Evolutionary conservation across 2,113 vertebrate genomes (phyloP), one percentile per base, ranked within the genome.

Genomic region (Scatophagus argus): DNA sequence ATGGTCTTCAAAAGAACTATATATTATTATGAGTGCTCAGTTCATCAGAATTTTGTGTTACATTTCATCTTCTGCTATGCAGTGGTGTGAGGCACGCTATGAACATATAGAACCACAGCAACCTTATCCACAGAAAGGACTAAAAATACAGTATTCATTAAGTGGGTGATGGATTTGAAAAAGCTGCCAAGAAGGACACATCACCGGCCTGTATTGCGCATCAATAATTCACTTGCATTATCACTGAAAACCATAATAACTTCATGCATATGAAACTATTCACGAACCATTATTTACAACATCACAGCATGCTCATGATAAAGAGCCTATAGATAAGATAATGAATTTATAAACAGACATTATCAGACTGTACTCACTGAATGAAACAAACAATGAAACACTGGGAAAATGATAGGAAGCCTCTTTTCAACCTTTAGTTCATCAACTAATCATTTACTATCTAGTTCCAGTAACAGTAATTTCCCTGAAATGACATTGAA

Each of bases 401-500:
- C 6, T 38, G 13, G 29, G 23, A 46, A 55, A 68, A 41, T 31
- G 58, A 46, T 27, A 3, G n/a, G n/a, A 59, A 0, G 1, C 6
- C 13, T 21, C 44, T 72, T 64, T 65, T 66, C 21, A 73, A 11
- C 31, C 59, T 67, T 69, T 61, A 63, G 12, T 54, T 70, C 38
- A 68, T 67, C 36, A 79, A 72, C 27, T 69, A 38, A 47, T 68
- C 39, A 70, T 65, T 27, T 59, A 39, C 49, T 39, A 13, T 60
- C 25, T 19, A 25, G 14, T 44, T 66, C 16, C 8, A 66, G n/a
- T n/a, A n/a, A 36, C 11, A 31, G 29, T 66, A 51, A 74, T 76
- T 87, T 79, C 14, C 6, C 39, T 56, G 17, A 86, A 65, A 67
- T 60, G 11, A 54, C 7, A 54, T 23, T 66, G 29, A 56, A 70